Evolutionary conservation across 2,113 vertebrate genomes (phyloP).

Genomic region (Crotalus helleri): DNA sequence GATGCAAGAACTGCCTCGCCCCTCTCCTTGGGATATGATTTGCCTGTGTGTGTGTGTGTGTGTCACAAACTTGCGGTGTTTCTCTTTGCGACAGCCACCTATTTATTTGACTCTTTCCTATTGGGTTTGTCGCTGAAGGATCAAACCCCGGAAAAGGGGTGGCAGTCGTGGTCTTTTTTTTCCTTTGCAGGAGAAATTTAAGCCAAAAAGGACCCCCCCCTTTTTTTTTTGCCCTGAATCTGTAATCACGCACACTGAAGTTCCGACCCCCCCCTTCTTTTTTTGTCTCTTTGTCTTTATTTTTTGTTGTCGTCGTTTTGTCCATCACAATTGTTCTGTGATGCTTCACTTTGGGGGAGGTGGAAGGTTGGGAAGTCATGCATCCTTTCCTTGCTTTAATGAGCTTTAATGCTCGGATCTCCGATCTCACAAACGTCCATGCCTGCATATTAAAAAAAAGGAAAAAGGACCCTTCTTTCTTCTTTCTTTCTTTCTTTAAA

Average conservation of each 20-base stretch:
- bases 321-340: not conserved
- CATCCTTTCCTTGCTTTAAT: not conserved
- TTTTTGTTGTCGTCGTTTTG: not conserved
- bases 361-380: not conserved
- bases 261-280: conserved; percentile 11
- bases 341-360: not conserved
- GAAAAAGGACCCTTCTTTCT: not conserved
- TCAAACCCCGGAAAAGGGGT: conserved; percentile 40
- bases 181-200: conserved; percentile 59
- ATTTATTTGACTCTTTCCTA: conserved; percentile 74
- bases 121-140: conserved; percentile 62
- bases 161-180: conserved; percentile 53
- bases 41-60: not conserved
- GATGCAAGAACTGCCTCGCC: conserved; percentile 53
- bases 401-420: not conserved
- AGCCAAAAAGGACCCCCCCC: conserved; percentile 61
- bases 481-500: not conserved
- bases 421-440: not conserved
- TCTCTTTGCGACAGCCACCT: conserved; percentile 57
- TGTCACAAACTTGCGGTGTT: conserved; percentile 58
- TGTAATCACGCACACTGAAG: conserved; percentile 27
- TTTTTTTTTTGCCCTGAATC: not conserved
- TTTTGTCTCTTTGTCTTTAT: rapidly evolving
- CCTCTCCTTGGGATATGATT: conserved; percentile 34
- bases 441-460: not conserved